A percentile compares a stretch with the other conserved stretches of the same genome.
These are phyloP conservation scores for Chrysopa pallens DNA, from an alignment of 1,140 invertebrate genomes.

Conservation along the genomic window DNA sequence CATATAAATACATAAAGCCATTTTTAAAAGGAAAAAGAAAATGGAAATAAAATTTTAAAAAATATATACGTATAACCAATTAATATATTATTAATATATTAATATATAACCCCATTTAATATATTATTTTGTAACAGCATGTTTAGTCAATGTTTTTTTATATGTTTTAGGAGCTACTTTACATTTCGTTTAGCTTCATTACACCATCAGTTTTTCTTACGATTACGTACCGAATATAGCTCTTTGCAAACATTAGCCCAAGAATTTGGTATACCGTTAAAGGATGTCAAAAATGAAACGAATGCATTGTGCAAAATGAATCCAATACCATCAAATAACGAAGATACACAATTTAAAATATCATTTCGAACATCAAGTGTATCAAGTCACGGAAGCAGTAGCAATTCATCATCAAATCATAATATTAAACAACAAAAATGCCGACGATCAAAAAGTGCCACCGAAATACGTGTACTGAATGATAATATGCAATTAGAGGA, in stretches of 20 bases:
- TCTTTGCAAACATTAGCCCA: conserved; percentile 46
- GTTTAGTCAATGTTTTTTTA: conserved; percentile 8
- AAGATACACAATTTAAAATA: not conserved
- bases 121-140: too few relatives aligned
- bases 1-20: too few relatives aligned
- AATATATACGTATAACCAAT: too few relatives aligned
- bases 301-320: conserved; percentile 20
- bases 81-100: too few relatives aligned
- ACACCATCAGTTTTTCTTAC: conserved; percentile 57
- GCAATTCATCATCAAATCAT: not conserved
- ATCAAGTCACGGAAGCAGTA: conserved; percentile 1
- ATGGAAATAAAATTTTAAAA: too few relatives aligned
- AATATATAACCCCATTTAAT: too few relatives aligned
- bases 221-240: conserved; percentile 46
- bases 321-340: not conserved
- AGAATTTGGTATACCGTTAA: conserved; percentile 32
- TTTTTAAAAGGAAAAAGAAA: too few relatives aligned
- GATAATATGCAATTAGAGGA: conserved; percentile 29
- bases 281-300: conserved; percentile 21
- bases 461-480: conserved; percentile 7
- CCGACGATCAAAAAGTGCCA: conserved; percentile 14
- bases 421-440: conserved; percentile 6
- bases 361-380: not conserved
- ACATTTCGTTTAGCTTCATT: conserved; percentile 53
- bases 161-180: conserved; percentile 44